phyloP scores from a whole-genome alignment of 2,797 vertebrate genomes.

The Centropyge bicolor region DNA sequence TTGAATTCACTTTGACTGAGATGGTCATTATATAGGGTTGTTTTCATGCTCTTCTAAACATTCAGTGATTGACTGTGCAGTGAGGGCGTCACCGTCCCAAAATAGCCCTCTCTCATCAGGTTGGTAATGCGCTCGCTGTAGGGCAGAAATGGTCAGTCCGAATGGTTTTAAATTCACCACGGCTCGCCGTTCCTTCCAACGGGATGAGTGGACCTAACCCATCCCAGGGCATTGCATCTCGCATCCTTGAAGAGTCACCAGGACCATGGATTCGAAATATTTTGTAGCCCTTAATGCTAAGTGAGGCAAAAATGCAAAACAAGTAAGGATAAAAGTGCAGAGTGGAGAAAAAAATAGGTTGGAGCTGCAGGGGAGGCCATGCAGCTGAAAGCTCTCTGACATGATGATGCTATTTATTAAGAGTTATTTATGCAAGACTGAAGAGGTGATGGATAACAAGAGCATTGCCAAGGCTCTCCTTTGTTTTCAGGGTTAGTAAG shows the following conservation, averaged over 20 bases:
- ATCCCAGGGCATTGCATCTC: conserved; percentile 49
- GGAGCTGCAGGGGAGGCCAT: conserved; percentile 67
- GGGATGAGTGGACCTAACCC: conserved; percentile 44
- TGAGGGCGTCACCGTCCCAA: conserved; percentile 54
- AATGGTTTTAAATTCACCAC: conserved; percentile 57
- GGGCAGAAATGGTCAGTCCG: conserved; percentile 50
- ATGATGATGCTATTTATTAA: conserved; percentile 82
- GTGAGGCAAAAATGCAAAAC: conserved; percentile 76
- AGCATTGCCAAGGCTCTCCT: conserved; percentile 74
- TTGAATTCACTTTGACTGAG: conserved; percentile 11
- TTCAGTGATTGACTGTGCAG: conserved; percentile 55
- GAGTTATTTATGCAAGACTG: conserved; percentile 83
- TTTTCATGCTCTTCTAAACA: conserved; percentile 44
- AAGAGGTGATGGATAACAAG: conserved; percentile 82
- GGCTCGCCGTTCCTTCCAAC: conserved; percentile 29
- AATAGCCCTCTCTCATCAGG: conserved; percentile 67
- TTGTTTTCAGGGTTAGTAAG: conserved; percentile 77
- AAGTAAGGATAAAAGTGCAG: conserved; percentile 72
- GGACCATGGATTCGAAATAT: conserved; percentile 58
- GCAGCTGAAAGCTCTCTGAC: conserved; percentile 78
- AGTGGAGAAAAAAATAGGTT: conserved; percentile 62
- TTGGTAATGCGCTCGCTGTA: conserved; percentile 60
- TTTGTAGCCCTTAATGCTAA: conserved; percentile 70
- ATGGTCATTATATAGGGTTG: conserved; percentile 27
- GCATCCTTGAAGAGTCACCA: conserved; percentile 62